phyloP scores from a whole-genome alignment of 1,140 invertebrate species.

The Drosophila bocqueti region DNA sequence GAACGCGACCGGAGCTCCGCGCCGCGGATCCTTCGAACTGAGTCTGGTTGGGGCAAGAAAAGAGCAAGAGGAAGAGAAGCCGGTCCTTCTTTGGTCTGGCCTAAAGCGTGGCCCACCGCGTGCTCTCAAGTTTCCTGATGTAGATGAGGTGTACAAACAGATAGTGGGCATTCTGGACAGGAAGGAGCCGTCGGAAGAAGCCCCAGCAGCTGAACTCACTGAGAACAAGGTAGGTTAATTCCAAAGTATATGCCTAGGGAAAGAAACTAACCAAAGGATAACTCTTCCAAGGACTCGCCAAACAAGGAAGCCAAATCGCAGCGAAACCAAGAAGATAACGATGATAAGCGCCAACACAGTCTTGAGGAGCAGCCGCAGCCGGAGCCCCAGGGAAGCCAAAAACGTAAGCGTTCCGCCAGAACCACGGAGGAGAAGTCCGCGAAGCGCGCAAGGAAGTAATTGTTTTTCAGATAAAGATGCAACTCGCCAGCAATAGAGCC shows the following conservation, averaged over 20 bases:
- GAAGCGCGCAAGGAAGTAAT: constrained; percentile 26
- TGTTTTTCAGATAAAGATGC: neutral
- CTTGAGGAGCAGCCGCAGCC: neutral
- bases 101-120: constrained; percentile 71
- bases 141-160: constrained; percentile 33
- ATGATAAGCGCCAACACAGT: neutral
- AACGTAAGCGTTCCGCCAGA: constrained; percentile 20
- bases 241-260: neutral
- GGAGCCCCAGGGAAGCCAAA: constrained; percentile 7
- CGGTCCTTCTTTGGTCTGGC: constrained; percentile 65
- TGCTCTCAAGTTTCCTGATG: constrained; percentile 72
- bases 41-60: constrained; percentile 44
- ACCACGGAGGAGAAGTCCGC: constrained; percentile 6
- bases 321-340: neutral
- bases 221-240: neutral
- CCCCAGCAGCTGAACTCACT: neutral
- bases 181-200: neutral
- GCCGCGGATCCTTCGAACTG: constrained; percentile 74
- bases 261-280: neutral
- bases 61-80: constrained; percentile 17
- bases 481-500: constrained; percentile 28
- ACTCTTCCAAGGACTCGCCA: neutral
- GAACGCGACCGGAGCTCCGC: constrained; percentile 61
- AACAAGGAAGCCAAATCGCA: neutral
- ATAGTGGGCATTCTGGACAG: constrained; percentile 28